These are phyloP conservation scores for Eremobia ochroleuca DNA, from an alignment of 2,888 invertebrate species.

Conservation along the genomic window DNA sequence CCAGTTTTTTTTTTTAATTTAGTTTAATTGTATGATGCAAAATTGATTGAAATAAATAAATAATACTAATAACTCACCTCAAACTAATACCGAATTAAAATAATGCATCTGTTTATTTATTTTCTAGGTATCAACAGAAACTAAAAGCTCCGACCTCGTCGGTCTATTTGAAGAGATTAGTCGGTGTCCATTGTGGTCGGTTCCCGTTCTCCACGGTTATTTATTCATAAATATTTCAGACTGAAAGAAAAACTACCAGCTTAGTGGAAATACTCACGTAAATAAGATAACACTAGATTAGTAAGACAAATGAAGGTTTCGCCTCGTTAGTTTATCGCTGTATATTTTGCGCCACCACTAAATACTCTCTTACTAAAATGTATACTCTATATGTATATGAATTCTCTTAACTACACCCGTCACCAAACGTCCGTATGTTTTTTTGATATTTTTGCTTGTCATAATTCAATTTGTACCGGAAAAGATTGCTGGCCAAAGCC, in stretches of 20 bases:
- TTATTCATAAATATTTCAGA: constrained; percentile 5
- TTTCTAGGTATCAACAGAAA: no score
- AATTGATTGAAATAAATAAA: no score
- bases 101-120: no score
- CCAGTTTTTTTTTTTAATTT: no score
- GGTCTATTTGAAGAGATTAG: no score
- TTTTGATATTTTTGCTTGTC: background rate
- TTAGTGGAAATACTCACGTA: constrained; percentile 7
- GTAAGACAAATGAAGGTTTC: constrained; percentile 42
- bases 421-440: background rate
- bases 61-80: no score
- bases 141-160: no score
- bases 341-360: constrained; percentile 15
- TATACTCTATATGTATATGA: no score
- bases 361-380: background rate
- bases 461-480: background rate
- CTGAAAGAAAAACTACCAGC: constrained; percentile 8
- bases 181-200: no score
- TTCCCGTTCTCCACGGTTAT: no score
- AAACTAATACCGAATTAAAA: no score
- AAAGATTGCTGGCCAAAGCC: background rate
- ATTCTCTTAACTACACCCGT: background rate
- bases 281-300: constrained; percentile 34
- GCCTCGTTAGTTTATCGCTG: constrained; percentile 18
- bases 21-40: no score